Conservation (phyloP, 2,888 invertebrate genomes). For the Drosophila paramelanica region DNA sequence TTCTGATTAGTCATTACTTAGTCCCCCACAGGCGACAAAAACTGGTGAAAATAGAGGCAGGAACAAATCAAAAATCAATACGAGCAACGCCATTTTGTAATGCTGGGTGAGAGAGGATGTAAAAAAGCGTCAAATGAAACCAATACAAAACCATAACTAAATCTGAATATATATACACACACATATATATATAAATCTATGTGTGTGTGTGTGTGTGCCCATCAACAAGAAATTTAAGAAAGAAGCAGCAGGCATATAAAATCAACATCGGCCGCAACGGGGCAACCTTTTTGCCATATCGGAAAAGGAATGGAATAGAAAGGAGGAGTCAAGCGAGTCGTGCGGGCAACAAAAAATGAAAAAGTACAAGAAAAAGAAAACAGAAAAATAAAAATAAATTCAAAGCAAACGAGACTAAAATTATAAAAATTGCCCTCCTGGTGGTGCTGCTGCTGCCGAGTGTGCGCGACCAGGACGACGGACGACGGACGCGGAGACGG, state of each 20-base stretch:
- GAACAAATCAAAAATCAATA: conserved; percentile 76
- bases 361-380: conserved; percentile 35
- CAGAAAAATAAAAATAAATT: conserved; percentile 77
- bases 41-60: conserved; percentile 29
- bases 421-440: conserved; percentile 82
- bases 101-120: conserved; percentile 27
- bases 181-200: conserved; percentile 26
- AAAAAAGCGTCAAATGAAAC: conserved; percentile 62
- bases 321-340: conserved; percentile 69
- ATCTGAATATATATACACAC: conserved; percentile 26
- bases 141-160: conserved; percentile 79
- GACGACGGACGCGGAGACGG: conserved; percentile 24
- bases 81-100: conserved; percentile 68
- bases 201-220: conserved; percentile 38
- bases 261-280: conserved; percentile 58
- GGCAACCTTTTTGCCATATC: conserved; percentile 45
- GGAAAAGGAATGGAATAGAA: conserved; percentile 27
- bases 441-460: conserved; percentile 53
- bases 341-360: conserved; percentile 31
- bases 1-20: conserved; percentile 38
- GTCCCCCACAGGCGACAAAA: conserved; percentile 40
- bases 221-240: conserved; percentile 67
- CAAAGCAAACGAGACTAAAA: conserved; percentile 82
- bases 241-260: conserved; percentile 58
- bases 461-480: conserved; percentile 51